Evolutionary conservation across 2,888 invertebrate genomes (phyloP).

Genomic region (Ellobium chinense): DNA sequence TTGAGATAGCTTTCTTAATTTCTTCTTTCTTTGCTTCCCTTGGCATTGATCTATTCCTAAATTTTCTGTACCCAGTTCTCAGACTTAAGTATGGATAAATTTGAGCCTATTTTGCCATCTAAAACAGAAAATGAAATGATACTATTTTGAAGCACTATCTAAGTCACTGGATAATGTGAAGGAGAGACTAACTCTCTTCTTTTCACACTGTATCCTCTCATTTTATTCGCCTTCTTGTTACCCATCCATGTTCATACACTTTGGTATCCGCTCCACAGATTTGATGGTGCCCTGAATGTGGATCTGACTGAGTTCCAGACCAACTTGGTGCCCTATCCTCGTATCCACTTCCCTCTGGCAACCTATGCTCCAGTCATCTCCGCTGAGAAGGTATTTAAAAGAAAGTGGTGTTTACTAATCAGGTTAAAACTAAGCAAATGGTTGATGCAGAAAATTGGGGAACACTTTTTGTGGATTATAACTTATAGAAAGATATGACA

Average conservation of each 20-base stretch:
- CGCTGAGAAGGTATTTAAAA: slow-evolving; percentile 27
- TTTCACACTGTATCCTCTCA: no score
- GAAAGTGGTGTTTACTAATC: neutral
- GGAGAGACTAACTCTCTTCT: neutral
- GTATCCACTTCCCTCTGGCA: slow-evolving; percentile 49
- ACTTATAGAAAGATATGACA: neutral
- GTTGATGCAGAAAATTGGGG: neutral
- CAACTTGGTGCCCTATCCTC: slow-evolving; percentile 75
- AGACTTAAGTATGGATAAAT: no score
- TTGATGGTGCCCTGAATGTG: slow-evolving; percentile 77
- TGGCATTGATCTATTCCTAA: no score
- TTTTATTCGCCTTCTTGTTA: no score
- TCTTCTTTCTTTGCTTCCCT: neutral
- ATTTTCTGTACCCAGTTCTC: no score
- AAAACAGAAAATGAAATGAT: no score
- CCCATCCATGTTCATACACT: no score
- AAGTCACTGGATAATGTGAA: no score
- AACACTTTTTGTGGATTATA: neutral
- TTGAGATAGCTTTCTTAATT: neutral
- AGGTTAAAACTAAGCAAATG: neutral
- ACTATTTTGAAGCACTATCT: no score
- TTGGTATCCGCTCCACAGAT: slow-evolving; percentile 51
- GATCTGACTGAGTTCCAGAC: slow-evolving; percentile 81
- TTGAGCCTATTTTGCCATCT: no score
- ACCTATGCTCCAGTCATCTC: slow-evolving; percentile 86